Conservation (phyloP, 53 echinoderm and acorn worm species). For the Antedon mediterranea region DNA sequence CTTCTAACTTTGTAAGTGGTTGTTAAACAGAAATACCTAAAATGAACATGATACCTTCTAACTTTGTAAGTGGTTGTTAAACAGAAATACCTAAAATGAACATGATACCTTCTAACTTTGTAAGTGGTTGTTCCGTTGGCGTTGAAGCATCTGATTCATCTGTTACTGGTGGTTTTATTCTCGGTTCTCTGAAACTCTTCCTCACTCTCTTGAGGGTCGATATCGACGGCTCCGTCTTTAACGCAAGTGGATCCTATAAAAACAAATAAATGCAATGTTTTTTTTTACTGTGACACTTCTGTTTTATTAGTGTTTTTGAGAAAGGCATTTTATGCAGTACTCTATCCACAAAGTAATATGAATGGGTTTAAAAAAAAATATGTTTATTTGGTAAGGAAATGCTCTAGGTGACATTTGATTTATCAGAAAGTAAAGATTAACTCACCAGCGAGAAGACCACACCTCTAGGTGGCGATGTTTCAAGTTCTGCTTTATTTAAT, state of each 20-base stretch:
- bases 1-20: background rate
- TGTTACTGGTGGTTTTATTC: background rate
- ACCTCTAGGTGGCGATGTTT: background rate
- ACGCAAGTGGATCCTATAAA: background rate
- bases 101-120: background rate
- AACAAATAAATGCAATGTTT: background rate
- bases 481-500: conserved; percentile 3
- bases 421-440: background rate
- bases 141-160: background rate
- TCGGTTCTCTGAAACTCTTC: background rate
- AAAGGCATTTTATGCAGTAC: no score
- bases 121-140: background rate
- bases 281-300: no score
- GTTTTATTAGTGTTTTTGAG: no score
- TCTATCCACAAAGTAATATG: no score
- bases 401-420: no score
- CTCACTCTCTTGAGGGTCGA: background rate
- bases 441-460: background rate
- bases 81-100: background rate
- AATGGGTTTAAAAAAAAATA: no score
- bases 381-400: no score
- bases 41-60: background rate
- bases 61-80: background rate
- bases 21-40: no score
- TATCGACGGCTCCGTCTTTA: background rate